Percentiles rank a stretch among this genome's conserved stretches.
Conservation (phyloP, 2,113 vertebrate genomes). For the Chaenocephalus aceratus region DNA sequence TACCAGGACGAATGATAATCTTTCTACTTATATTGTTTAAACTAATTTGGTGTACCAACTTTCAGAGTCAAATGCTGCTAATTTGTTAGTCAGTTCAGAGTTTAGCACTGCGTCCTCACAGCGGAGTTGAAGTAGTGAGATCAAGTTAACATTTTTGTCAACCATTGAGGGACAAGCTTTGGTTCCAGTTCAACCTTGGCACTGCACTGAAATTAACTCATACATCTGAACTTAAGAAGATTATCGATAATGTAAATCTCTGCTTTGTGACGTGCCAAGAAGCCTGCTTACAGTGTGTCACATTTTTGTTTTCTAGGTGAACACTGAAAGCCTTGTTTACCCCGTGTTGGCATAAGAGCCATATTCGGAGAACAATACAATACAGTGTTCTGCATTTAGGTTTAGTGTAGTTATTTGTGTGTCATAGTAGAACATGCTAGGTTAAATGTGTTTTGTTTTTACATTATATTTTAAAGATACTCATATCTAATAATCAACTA, state of each 20-base stretch:
- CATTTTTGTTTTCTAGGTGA: slow-evolving; percentile 36
- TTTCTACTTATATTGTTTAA: too few species aligned
- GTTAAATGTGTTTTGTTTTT: too few species aligned
- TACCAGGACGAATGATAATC: too few species aligned
- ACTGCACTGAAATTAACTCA: slow-evolving; percentile 5
- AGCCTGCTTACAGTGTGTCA: slow-evolving; percentile 34
- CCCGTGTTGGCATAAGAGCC: slow-evolving; percentile 14
- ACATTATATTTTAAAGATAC: too few species aligned
- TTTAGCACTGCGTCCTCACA: neutral
- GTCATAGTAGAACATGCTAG: too few species aligned
- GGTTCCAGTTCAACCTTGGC: neutral
- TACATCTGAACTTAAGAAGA: slow-evolving; percentile 56
- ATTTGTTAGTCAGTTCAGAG: neutral
- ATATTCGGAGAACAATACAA: neutral
- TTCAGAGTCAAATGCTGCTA: too few species aligned
- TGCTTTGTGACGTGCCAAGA: slow-evolving; percentile 19
- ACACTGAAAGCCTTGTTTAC: slow-evolving; percentile 50
- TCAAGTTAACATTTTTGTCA: neutral
- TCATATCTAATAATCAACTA: neutral
- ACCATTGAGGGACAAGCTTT: neutral
- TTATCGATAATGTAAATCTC: slow-evolving; percentile 62
- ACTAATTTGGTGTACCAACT: too few species aligned
- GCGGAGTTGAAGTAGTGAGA: neutral
- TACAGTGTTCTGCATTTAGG: too few species aligned
- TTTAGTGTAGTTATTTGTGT: too few species aligned